phyloP scores from a whole-genome alignment of 1,140 invertebrate species.

The Drosophila lowei region DNA sequence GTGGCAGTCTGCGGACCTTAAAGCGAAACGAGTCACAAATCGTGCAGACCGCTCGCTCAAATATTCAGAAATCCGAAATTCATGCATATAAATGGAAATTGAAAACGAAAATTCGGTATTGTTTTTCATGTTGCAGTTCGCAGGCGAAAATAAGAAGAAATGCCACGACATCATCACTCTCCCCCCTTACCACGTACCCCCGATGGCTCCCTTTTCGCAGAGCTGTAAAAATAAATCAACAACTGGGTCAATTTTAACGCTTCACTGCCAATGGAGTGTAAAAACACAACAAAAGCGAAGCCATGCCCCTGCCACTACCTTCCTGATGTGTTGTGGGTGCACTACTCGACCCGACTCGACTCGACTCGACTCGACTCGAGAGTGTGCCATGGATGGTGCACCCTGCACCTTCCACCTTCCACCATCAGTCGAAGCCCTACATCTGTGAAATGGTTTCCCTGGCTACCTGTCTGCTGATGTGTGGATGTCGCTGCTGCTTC shows the following conservation, averaged over 20 bases:
- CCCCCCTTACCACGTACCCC: neutral
- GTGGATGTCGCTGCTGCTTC: slow-evolving; percentile 1
- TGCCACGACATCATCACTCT: slow-evolving; percentile 16
- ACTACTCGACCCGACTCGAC: slow-evolving; percentile 8
- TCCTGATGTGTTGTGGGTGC: slow-evolving; percentile 26
- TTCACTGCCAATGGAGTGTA: slow-evolving; percentile 64
- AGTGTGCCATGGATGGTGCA: neutral
- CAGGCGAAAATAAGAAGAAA: slow-evolving; percentile 5
- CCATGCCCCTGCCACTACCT: slow-evolving; percentile 27
- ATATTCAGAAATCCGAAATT: slow-evolving; percentile 26
- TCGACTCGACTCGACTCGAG: slow-evolving; percentile 14
- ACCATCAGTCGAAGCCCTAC: slow-evolving; percentile 27
- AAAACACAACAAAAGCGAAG: slow-evolving; percentile 39
- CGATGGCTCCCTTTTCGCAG: slow-evolving; percentile 1
- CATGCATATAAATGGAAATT: slow-evolving; percentile 39
- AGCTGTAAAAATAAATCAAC: slow-evolving; percentile 63
- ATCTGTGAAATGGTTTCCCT: slow-evolving; percentile 6
- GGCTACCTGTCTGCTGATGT: slow-evolving; percentile 8
- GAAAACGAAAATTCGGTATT: slow-evolving; percentile 32
- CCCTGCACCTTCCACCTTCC: slow-evolving; percentile 7
- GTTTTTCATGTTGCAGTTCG: slow-evolving; percentile 4
- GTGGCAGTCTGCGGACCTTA: too few species aligned
- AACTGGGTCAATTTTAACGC: slow-evolving; percentile 77
- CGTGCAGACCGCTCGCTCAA: slow-evolving; percentile 22
- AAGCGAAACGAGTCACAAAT: slow-evolving; percentile 9